Percentiles rank a stretch among this genome's conserved stretches.
These are phyloP conservation scores for Austrofundulus limnaeus DNA, from an alignment of 2,113 vertebrate species.

Conservation along the genomic window DNA sequence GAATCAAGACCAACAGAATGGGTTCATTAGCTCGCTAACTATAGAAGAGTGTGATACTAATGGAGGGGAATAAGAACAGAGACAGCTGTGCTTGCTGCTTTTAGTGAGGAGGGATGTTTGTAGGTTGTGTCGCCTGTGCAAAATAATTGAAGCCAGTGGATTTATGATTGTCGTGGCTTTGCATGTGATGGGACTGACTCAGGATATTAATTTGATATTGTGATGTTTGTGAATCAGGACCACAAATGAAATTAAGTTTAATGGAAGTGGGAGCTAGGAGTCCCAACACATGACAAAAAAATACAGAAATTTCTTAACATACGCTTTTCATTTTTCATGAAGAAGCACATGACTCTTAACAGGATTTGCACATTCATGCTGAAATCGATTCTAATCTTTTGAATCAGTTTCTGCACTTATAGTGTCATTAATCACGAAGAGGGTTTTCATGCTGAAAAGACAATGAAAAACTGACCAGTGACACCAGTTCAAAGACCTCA, in stretches of 20 bases:
- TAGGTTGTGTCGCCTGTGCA: conserved; percentile 31
- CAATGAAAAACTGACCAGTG: too few species aligned
- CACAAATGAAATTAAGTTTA: neutral
- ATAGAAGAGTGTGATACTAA: conserved; percentile 47
- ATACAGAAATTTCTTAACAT: neutral
- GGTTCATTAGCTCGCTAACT: conserved; percentile 63
- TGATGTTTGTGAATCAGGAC: neutral
- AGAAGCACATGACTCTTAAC: neutral
- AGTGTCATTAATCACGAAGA: neutral
- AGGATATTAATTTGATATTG: neutral
- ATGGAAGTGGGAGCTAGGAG: neutral
- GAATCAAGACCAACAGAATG: conserved; percentile 47
- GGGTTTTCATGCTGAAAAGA: too few species aligned
- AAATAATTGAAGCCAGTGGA: conserved; percentile 3
- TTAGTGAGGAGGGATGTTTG: conserved; percentile 35
- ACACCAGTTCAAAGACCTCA: too few species aligned
- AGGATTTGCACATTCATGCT: too few species aligned
- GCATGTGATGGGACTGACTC: conserved; percentile 8
- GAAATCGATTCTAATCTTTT: too few species aligned
- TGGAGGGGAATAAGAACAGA: conserved; percentile 32
- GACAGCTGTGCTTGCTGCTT: conserved; percentile 39
- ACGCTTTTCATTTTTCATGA: neutral
- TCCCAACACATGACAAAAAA: neutral
- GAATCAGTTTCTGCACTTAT: too few species aligned
- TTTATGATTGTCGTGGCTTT: conserved; percentile 13